A percentile compares a stretch with the other conserved stretches of the same genome.
phyloP scores from a whole-genome alignment of 1,140 invertebrate species.

The Vanessa tameamea region DNA sequence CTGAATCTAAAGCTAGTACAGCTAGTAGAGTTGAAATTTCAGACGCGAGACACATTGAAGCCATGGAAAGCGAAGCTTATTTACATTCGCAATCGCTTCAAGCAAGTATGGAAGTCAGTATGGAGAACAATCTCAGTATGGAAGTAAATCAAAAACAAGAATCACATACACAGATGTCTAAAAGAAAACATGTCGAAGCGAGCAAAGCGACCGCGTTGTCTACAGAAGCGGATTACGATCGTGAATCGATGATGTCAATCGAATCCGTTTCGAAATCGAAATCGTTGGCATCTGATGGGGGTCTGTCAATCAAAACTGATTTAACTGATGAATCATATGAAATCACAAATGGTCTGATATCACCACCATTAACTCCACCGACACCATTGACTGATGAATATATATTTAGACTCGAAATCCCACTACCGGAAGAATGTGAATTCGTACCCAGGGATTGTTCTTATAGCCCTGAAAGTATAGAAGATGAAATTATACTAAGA shows the following conservation, averaged over 20 bases:
- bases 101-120: neutral
- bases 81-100: neutral
- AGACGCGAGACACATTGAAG: neutral
- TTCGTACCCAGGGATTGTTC: slow-evolving; percentile 54
- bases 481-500: slow-evolving; percentile 70
- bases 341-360: neutral
- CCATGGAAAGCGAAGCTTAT: neutral
- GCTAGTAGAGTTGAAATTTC: neutral
- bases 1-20: neutral
- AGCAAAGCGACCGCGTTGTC: neutral
- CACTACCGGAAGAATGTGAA: slow-evolving; percentile 52
- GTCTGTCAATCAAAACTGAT: slow-evolving; percentile 6
- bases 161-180: neutral
- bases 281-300: neutral
- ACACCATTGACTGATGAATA: slow-evolving; percentile 63
- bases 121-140: neutral
- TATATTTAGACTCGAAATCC: slow-evolving; percentile 65
- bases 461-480: slow-evolving; percentile 43
- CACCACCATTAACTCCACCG: slow-evolving; percentile 23
- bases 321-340: neutral
- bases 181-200: neutral
- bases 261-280: neutral
- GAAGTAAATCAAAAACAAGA: neutral
- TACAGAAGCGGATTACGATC: neutral
- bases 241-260: neutral